These are phyloP conservation scores for Simalia tracyae DNA, from an alignment of 2,797 vertebrate species.

Conservation along the genomic window DNA sequence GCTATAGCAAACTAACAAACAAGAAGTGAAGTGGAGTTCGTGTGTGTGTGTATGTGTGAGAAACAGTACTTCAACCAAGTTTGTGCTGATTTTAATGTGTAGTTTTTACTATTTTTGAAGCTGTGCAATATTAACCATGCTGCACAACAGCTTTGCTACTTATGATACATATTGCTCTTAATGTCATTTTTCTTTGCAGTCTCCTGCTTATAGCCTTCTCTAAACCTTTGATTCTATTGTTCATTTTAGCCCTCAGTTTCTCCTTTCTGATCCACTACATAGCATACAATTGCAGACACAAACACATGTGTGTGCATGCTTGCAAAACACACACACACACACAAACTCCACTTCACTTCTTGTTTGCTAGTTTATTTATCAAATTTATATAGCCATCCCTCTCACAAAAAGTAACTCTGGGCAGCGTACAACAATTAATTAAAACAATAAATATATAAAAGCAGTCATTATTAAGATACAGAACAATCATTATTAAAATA, in stretches of 20 bases:
- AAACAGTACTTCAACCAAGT: no score
- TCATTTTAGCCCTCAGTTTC: not conserved
- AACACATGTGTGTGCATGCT: not conserved
- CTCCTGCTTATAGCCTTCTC: slow-evolving; percentile 15
- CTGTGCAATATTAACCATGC: not conserved
- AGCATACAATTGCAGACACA: not conserved
- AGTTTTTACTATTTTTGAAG: not conserved
- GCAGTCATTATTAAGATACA: no score
- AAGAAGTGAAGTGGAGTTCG: no score
- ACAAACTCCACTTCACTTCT: not conserved
- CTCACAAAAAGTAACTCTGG: no score
- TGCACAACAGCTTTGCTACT: not conserved
- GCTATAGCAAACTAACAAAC: no score
- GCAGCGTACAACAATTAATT: no score
- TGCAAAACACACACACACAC: not conserved
- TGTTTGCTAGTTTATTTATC: not conserved
- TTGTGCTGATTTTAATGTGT: not conserved
- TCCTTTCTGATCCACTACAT: not conserved
- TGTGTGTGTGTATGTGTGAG: no score
- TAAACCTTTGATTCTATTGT: not conserved
- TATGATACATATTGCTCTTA: not conserved
- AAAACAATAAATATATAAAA: no score
- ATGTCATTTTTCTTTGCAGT: not conserved
- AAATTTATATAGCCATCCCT: no score
- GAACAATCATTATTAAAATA: no score